These are phyloP conservation scores for Mactromeris polynyma DNA, from an alignment of 2,888 invertebrate genomes.

Conservation along the genomic window DNA sequence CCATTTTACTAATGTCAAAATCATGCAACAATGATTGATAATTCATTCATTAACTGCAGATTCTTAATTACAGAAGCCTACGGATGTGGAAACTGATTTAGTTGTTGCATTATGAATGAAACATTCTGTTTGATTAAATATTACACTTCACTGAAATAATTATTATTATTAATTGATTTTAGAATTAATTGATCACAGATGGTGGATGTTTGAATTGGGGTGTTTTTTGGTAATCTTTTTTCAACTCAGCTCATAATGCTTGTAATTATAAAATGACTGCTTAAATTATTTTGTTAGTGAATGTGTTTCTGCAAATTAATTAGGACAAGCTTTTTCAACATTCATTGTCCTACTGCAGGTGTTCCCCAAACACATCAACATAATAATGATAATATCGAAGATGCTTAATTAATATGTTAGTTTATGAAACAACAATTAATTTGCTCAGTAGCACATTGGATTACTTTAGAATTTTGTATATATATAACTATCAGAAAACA, in stretches of 20 bases:
- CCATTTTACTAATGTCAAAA: slow-evolving; percentile 12
- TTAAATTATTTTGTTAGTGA: neutral
- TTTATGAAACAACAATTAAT: too few relatives aligned
- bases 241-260: neutral
- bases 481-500: too few relatives aligned
- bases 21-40: neutral
- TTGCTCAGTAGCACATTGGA: too few relatives aligned
- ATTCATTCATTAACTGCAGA: neutral
- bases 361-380: too few relatives aligned
- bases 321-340: neutral
- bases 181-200: neutral
- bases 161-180: slow-evolving; percentile 11
- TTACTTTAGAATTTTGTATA: too few relatives aligned
- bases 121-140: neutral
- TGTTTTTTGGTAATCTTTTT: neutral
- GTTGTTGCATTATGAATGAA: neutral
- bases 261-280: neutral
- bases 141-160: neutral
- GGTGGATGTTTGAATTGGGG: neutral
- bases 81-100: neutral
- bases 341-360: neutral
- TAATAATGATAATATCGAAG: too few relatives aligned
- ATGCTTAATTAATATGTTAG: too few relatives aligned
- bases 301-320: neutral
- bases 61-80: neutral